phyloP scores from a whole-genome alignment of 2,888 invertebrate genomes.

The Cephus spinipes region DNA sequence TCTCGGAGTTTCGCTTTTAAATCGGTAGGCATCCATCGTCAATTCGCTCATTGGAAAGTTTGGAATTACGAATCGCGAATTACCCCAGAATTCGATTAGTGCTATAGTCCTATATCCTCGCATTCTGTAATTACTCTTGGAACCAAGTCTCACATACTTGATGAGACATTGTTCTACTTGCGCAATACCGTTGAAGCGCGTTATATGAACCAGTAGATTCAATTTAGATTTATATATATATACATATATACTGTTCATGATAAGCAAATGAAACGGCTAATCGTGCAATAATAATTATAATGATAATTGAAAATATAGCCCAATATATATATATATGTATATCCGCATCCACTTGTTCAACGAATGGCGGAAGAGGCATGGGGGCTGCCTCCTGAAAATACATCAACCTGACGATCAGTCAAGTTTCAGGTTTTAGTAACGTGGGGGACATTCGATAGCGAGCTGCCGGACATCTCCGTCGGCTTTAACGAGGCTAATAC shows the following conservation, averaged over 20 bases:
- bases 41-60: not conserved
- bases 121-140: not conserved
- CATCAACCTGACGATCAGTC: not conserved
- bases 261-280: not conserved
- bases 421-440: not conserved
- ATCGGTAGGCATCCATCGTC: not conserved
- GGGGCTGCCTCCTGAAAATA: not conserved
- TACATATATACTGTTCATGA: not conserved
- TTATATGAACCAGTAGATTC: not conserved
- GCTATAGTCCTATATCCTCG: not conserved
- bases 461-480: not conserved
- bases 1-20: not conserved
- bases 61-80: not conserved
- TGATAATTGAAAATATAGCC: too few species aligned
- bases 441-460: not conserved
- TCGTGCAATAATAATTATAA: too few species aligned
- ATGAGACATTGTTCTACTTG: not conserved
- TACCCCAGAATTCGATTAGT: not conserved
- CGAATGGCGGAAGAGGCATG: not conserved
- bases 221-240: not conserved
- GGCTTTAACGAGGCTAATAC: conserved; percentile 30
- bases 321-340: too few species aligned
- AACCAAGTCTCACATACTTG: not conserved
- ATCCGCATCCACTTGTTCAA: not conserved
- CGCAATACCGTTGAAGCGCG: not conserved